Percentiles rank a stretch among this genome's conserved stretches.
These are phyloP conservation scores for Caenorhabditis doughertyi DNA, from an alignment of 2,888 invertebrate species.

Conservation along the genomic window DNA sequence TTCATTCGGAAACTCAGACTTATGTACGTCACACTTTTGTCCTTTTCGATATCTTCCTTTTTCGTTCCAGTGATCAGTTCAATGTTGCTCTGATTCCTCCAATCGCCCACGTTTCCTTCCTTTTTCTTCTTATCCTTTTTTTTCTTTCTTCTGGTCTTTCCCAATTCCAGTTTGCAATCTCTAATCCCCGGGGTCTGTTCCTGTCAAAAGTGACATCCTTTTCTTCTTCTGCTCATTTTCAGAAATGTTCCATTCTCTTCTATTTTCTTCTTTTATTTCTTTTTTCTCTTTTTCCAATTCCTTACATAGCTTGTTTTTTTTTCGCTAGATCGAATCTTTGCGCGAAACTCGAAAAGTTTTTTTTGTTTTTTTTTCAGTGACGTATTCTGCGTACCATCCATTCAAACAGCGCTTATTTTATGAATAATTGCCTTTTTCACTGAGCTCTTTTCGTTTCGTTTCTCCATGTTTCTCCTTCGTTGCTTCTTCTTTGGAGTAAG, in stretches of 20 bases:
- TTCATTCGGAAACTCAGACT: not conserved
- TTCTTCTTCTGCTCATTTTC: conserved; percentile 26
- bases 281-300: conserved; percentile 4
- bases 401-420: conserved; percentile 50
- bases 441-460: conserved; percentile 29
- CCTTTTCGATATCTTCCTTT: conserved; percentile 6
- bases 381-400: conserved; percentile 23
- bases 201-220: conserved; percentile 53
- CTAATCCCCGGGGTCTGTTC: conserved; percentile 50
- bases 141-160: conserved; percentile 4
- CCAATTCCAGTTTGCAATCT: conserved; percentile 22
- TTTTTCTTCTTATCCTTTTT: not conserved
- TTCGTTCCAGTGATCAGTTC: conserved; percentile 6
- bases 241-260: conserved; percentile 54
- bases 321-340: conserved; percentile 19
- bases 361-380: conserved; percentile 1
- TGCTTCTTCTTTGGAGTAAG: conserved; percentile 18
- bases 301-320: conserved; percentile 23
- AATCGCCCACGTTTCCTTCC: conserved; percentile 36
- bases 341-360: conserved; percentile 9
- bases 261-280: conserved; percentile 14
- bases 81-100: conserved; percentile 19
- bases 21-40: conserved; percentile 1
- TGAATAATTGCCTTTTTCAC: conserved; percentile 55
- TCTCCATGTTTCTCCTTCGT: conserved; percentile 10